Evolutionary conservation across 2,888 invertebrate species (phyloP), one percentile per base, ranked within the genome.

Genomic region (Trissoscelio sp.): DNA sequence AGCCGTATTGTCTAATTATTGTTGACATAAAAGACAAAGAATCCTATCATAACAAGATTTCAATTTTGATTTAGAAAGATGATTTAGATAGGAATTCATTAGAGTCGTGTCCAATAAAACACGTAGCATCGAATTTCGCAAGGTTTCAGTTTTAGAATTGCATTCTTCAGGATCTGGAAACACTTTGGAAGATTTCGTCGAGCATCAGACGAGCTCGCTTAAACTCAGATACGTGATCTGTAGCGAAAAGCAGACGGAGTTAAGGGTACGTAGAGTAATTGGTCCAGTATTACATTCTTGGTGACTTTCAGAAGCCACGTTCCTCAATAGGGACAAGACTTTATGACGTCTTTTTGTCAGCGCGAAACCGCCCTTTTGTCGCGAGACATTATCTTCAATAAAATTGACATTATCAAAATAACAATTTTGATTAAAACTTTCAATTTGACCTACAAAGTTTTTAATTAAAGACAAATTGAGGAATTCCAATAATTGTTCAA

Each of bases 281-380:
- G 89, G 88, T 88, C 86, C 86, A 82, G 86, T 88, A 89, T 89
- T 89, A 88, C 88, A 89, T 89, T 89, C 89, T 87, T 89, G 87
- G 86, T 86, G 86, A 88, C 84, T 85, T 83, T 79, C 64, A 82
- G 78, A 53, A 79, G 58, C 75, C 42, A 60, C 67, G 55, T 79
- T 69, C 57, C 46, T 69, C 66, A 57, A 42, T 44, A 60, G 70
- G 48, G 67, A 70, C 67, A 64, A 34, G 62, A 67, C 51, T 80
- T 74, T 57, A 70, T 75, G 64, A 70, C 18, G 51, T 70, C 53
- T 58, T 70, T 78, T 78, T 74, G 64, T 57, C 46, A 64, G 37
- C 42, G 46, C n/a, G 34, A 34, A 60, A 34, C 66, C 46, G 24
- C 39, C 55, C 62, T 55, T 74, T 73, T 69, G 69, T 67, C 73